These are phyloP conservation scores for Synanthedon vespiformis DNA, from an alignment of 2,888 invertebrate species.

Conservation along the genomic window DNA sequence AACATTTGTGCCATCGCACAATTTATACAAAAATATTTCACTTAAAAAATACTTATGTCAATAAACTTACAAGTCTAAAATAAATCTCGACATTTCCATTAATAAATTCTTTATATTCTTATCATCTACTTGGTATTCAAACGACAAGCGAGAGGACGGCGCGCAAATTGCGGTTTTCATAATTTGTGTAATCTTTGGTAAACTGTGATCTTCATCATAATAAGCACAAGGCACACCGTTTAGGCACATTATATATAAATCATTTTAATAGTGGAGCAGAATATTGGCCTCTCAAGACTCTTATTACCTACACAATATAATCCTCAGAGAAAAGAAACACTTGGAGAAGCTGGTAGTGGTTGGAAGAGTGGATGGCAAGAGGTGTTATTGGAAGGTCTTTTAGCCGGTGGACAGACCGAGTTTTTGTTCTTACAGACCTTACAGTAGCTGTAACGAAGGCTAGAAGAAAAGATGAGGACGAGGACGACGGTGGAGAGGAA, in stretches of 20 bases:
- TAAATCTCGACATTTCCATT: conserved; percentile 62
- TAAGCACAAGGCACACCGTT: background rate
- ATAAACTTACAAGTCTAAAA: conserved; percentile 56
- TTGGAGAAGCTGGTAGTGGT: too few species aligned
- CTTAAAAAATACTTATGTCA: conserved; percentile 57
- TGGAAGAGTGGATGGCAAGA: too few species aligned
- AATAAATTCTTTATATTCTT: conserved; percentile 55
- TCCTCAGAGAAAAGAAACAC: too few species aligned
- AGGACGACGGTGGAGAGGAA: too few species aligned
- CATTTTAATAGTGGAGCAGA: too few species aligned
- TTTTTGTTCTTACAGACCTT: too few species aligned
- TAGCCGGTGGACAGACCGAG: too few species aligned
- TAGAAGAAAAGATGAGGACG: too few species aligned
- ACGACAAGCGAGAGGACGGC: conserved; percentile 32
- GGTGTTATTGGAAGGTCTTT: too few species aligned
- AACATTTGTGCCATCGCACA: conserved; percentile 61
- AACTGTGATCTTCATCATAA: background rate
- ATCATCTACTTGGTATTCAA: conserved; percentile 52
- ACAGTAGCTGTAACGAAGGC: too few species aligned
- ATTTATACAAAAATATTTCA: conserved; percentile 63
- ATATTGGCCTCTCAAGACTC: too few species aligned
- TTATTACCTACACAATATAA: too few species aligned
- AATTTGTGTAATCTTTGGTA: background rate
- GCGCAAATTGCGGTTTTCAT: background rate
- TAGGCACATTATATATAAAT: background rate